Evolutionary conservation across 2,888 invertebrate species (phyloP).

Genomic region (Cremastobaeus sp.): DNA sequence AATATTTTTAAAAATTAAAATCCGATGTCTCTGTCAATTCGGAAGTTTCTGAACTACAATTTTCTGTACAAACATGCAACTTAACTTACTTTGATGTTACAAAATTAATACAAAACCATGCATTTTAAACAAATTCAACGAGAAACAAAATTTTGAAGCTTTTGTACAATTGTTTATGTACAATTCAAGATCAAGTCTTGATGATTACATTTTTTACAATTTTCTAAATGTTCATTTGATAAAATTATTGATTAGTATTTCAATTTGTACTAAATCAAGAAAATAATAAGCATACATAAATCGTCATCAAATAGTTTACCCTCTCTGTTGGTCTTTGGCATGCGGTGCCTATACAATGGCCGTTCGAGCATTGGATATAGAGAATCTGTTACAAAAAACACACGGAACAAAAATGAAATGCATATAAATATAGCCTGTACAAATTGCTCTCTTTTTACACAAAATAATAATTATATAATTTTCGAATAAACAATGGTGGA

Average conservation of each 20-base stretch:
- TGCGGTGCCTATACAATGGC: constrained; percentile 79
- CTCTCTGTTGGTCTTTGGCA: constrained; percentile 80
- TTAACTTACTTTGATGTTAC: too few species aligned
- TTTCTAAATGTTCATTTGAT: neutral
- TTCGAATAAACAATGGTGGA: too few species aligned
- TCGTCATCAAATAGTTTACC: constrained; percentile 77
- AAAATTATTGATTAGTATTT: too few species aligned
- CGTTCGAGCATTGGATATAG: constrained; percentile 79
- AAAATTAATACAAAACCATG: too few species aligned
- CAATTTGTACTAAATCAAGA: neutral
- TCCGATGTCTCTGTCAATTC: neutral
- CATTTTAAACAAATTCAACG: too few species aligned
- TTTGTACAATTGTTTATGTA: neutral
- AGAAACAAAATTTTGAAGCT: too few species aligned
- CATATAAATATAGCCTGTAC: neutral
- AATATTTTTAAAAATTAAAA: neutral
- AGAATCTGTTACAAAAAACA: constrained; percentile 77
- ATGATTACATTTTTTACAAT: neutral
- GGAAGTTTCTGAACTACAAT: neutral
- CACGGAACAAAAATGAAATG: constrained; percentile 34
- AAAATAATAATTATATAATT: neutral
- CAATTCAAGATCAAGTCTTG: neutral
- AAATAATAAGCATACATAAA: neutral
- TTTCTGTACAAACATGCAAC: constrained; percentile 20
- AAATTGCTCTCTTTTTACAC: neutral